Evolutionary conservation across 2,888 invertebrate species (phyloP).

Genomic region (Ypsolopha sequella): DNA sequence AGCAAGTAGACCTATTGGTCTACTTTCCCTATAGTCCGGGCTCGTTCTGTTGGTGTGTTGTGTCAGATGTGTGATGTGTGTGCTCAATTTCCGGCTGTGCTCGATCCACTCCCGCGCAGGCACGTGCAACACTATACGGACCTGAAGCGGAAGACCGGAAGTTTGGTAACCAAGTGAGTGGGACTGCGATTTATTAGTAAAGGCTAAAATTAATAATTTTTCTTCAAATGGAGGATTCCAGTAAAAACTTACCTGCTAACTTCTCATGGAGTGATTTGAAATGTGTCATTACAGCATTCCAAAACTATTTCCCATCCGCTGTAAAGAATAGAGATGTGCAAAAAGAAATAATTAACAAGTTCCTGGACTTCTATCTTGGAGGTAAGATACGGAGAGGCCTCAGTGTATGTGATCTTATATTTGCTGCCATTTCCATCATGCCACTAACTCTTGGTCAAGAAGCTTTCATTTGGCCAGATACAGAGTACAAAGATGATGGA

Average conservation of each 20-base stretch:
- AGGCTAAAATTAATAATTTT: too few relatives aligned
- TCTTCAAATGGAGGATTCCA: too few relatives aligned
- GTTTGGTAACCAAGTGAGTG: not conserved
- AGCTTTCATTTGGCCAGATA: slow-evolving; percentile 11
- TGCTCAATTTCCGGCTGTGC: too few relatives aligned
- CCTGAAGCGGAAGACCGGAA: not conserved
- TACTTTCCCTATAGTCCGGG: too few relatives aligned
- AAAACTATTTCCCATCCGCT: slow-evolving; percentile 9
- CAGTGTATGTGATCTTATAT: slow-evolving; percentile 12
- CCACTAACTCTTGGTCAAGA: slow-evolving; percentile 10
- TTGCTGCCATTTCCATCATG: slow-evolving; percentile 15
- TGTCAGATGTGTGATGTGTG: too few relatives aligned
- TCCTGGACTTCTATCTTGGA: slow-evolving; percentile 15
- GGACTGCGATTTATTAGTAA: too few relatives aligned
- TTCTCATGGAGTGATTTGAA: not conserved
- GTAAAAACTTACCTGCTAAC: too few relatives aligned
- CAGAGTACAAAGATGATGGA: slow-evolving; percentile 12
- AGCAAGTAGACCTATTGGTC: too few relatives aligned
- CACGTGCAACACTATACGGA: not conserved
- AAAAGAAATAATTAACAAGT: slow-evolving; percentile 12
- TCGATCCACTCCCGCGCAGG: not conserved
- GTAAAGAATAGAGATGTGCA: slow-evolving; percentile 10
- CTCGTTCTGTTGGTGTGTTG: too few relatives aligned
- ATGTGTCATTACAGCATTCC: not conserved
- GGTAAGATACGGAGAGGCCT: slow-evolving; percentile 14